Evolutionary conservation across 2,113 vertebrate species (phyloP).

Genomic region (Corythoichthys haematopterus): DNA sequence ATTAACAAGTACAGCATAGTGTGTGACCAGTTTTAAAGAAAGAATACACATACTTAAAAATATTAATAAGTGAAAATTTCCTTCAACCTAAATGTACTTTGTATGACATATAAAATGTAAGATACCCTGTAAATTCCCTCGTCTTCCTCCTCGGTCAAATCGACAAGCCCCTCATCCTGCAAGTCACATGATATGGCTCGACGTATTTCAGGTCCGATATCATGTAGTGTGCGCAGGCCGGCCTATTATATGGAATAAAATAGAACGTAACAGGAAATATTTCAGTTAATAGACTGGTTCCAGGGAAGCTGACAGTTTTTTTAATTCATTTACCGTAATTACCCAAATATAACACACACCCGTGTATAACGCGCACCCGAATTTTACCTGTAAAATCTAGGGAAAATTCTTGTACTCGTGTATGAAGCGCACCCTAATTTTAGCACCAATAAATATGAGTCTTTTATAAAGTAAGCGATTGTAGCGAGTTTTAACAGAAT

Average conservation of each 20-base stretch:
- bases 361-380: no score
- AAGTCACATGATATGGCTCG: conserved; percentile 98
- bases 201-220: conserved; percentile 97
- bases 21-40: not conserved
- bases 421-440: no score
- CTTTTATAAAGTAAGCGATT: no score
- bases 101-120: not conserved
- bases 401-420: no score
- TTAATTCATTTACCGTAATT: no score
- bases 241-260: conserved; percentile 71
- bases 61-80: not conserved
- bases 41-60: no score
- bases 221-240: conserved; percentile 95
- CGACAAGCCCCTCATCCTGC: conserved; percentile 90
- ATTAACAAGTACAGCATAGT: not conserved
- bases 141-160: conserved; percentile 83
- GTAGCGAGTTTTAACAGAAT: no score
- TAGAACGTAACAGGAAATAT: not conserved
- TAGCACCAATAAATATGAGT: no score
- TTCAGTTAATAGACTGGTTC: no score
- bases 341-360: no score
- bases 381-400: no score
- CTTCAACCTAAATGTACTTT: not conserved
- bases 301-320: no score
- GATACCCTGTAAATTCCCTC: conserved; percentile 91